These are phyloP conservation scores for Tanytarsus gracilentus DNA, from an alignment of 2,888 invertebrate genomes.

Conservation along the genomic window DNA sequence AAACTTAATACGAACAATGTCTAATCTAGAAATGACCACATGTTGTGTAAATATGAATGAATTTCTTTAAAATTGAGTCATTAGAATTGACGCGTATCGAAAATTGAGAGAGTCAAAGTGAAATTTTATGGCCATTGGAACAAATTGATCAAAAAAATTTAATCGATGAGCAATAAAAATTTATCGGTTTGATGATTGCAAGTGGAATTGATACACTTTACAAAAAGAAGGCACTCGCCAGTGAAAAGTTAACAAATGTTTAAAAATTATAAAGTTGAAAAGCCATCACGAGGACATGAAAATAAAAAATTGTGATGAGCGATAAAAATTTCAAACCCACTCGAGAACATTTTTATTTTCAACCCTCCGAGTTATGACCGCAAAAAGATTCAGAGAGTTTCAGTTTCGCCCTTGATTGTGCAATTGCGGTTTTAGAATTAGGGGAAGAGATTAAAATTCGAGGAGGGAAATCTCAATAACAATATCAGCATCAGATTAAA, in stretches of 20 bases:
- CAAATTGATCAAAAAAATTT: slow-evolving; percentile 7
- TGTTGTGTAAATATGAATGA: no score
- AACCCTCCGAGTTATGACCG: background rate
- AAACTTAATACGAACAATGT: no score
- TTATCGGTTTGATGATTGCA: slow-evolving; percentile 2
- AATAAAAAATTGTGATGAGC: background rate
- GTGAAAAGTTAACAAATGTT: slow-evolving; percentile 26
- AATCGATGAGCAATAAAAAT: slow-evolving; percentile 13
- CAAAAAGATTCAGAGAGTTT: background rate
- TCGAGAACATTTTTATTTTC: background rate
- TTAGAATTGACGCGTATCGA: background rate
- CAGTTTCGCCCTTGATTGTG: background rate
- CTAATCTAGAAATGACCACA: no score
- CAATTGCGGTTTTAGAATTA: no score
- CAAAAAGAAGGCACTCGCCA: background rate
- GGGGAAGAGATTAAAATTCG: background rate
- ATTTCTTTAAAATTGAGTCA: slow-evolving; percentile 1
- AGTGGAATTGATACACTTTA: background rate
- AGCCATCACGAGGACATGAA: background rate
- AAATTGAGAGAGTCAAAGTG: background rate
- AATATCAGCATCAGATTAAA: background rate
- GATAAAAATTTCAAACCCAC: slow-evolving; percentile 5
- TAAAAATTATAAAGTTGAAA: background rate
- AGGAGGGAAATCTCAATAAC: slow-evolving; percentile 1
- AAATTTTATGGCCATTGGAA: slow-evolving; percentile 25